phyloP scores from a whole-genome alignment of 2,797 vertebrate species.

The Meda fulgida region DNA sequence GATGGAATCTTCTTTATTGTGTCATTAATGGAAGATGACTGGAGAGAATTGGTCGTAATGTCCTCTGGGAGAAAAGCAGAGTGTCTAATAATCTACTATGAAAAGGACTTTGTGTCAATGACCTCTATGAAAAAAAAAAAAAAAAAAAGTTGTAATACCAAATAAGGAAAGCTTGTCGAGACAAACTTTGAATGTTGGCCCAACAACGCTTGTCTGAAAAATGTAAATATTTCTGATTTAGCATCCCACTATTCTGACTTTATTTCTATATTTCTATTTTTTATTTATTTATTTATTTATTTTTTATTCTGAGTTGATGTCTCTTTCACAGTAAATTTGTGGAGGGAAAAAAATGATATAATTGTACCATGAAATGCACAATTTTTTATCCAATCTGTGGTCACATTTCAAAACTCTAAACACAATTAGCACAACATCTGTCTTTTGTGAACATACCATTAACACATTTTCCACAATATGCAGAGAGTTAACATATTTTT shows the following conservation, averaged over 20 bases:
- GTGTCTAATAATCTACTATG: background rate
- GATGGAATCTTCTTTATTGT: slow-evolving; percentile 15
- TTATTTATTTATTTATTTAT: background rate
- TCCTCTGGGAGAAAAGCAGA: slow-evolving; percentile 7
- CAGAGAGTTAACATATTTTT: too few species aligned
- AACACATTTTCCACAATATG: too few species aligned
- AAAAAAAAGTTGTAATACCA: too few species aligned
- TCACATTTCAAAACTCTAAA: too few species aligned
- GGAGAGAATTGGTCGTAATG: background rate
- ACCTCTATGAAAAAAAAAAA: background rate
- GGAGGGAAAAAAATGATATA: background rate
- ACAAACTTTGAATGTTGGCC: background rate
- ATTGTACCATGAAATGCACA: background rate
- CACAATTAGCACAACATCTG: too few species aligned
- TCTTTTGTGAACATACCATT: too few species aligned
- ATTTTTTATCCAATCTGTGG: too few species aligned
- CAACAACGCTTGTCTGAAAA: background rate
- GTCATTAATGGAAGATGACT: slow-evolving; percentile 13
- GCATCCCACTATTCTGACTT: background rate
- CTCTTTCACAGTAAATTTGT: background rate
- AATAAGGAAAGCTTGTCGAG: background rate
- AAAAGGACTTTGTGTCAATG: background rate
- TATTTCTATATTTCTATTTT: background rate
- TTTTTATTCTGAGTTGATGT: background rate
- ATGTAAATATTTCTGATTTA: background rate